Percentiles rank a stretch among this genome's conserved stretches.
These are phyloP conservation scores for Festucalex cinctus DNA, from an alignment of 2,113 vertebrate genomes.

Conservation along the genomic window DNA sequence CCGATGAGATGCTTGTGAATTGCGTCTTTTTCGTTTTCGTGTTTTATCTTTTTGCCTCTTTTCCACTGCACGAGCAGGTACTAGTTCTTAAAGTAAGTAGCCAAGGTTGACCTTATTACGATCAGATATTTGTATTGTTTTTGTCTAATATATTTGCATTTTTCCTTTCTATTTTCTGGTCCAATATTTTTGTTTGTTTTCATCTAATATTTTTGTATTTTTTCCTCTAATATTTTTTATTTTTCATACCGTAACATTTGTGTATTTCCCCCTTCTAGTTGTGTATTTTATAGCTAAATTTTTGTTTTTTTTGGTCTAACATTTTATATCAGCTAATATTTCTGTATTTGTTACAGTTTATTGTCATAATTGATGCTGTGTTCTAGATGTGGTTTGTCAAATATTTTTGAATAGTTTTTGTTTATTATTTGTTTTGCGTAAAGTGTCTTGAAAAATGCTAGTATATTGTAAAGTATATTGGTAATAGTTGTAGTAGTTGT, in stretches of 20 bases:
- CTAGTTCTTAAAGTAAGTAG: neutral
- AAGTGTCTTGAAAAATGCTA: no score
- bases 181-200: no score
- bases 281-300: neutral
- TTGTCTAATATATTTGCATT: neutral
- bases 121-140: no score
- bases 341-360: neutral
- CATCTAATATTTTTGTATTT: no score
- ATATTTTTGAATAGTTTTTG: no score
- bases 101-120: neutral
- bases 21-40: neutral
- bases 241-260: no score
- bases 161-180: neutral
- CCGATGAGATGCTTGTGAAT: neutral
- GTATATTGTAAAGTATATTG: no score
- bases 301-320: neutral
- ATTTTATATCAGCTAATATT: neutral
- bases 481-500: no score
- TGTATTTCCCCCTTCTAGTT: neutral
- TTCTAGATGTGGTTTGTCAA: no score
- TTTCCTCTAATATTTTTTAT: no score
- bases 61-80: neutral
- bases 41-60: neutral
- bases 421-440: no score
- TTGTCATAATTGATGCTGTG: no score